Evolutionary conservation across 2,113 vertebrate genomes (phyloP), one percentile per base, ranked within the genome.

Genomic region (Herpetotheres cachinnans): DNA sequence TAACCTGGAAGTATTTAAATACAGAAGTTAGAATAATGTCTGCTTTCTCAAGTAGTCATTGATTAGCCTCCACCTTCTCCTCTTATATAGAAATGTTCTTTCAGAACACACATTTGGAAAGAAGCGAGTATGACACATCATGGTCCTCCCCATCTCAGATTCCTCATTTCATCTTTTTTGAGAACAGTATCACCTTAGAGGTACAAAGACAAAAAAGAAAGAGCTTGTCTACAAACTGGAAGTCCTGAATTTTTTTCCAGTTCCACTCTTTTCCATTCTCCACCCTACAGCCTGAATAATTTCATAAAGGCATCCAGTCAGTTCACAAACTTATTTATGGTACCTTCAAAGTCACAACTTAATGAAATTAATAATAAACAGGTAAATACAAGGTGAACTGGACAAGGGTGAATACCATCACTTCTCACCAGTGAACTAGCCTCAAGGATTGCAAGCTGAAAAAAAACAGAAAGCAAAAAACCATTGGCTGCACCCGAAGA

Each of bases 41-140:
- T 62, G 38, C 61, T 82, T 91, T 78, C 54, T 62, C 71, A 71
- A 86, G 26, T 1, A 79, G 36, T 72, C 42, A 29, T 8, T 46
- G 67, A 80, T n/a, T 62, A 63, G 30, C 30, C 34, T 76, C 46
- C 27, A 54, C n/a, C n/a, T 92, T 63, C 38, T 66, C 40, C 42
- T 89, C 18, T 62, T 20, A 47, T 0, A 0, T 13, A 34, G 22
- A 44, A 49, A 58, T 0, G 2, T 42, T 47, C 29, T 52, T 77
- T 72, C 52, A 54, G 71, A 77, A 71, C 16, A 44, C 4, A 17
- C 1, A 42, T 59, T 56, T 58, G 42, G n/a, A 42, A 74, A 89
- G 62, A 52, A 49, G 55, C 6, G 1, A 76, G 13, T 26, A 25
- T 55, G 65, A 14, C 55, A 46, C n/a, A 40, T 67, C 55, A 52